phyloP scores from a whole-genome alignment of 1,140 invertebrate genomes.

The Batillaria attramentaria region DNA sequence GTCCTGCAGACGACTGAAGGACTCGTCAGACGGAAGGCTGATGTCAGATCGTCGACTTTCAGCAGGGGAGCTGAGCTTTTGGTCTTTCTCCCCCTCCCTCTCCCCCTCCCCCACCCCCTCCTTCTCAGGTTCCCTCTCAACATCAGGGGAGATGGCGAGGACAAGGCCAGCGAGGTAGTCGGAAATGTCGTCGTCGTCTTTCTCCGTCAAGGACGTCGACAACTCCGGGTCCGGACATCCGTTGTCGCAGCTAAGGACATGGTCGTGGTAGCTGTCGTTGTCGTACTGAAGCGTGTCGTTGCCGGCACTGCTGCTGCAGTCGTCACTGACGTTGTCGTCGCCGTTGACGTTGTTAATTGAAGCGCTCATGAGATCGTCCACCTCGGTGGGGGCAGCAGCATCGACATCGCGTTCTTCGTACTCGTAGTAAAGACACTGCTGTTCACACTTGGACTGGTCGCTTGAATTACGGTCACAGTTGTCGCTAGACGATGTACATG shows the following conservation, averaged over 20 bases:
- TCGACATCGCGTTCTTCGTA: too few species aligned
- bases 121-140: background rate
- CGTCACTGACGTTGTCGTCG: too few species aligned
- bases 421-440: too few species aligned
- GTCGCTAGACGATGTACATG: too few species aligned
- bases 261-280: background rate
- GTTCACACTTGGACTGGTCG: too few species aligned
- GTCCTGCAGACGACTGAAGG: constrained; percentile 15
- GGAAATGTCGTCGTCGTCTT: constrained; percentile 2
- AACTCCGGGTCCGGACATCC: background rate
- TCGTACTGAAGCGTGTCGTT: too few species aligned
- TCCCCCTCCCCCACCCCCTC: background rate
- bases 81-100: background rate
- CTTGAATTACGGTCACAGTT: too few species aligned
- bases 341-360: too few species aligned
- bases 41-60: too few species aligned
- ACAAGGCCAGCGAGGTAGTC: background rate
- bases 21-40: background rate
- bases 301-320: too few species aligned
- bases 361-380: too few species aligned
- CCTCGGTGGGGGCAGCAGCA: too few species aligned
- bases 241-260: background rate
- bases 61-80: background rate
- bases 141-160: background rate
- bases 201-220: background rate